Evolutionary conservation across 2,113 vertebrate species (phyloP), one percentile per base, ranked within the genome.

Genomic region (Sylvilagus bachmani): DNA sequence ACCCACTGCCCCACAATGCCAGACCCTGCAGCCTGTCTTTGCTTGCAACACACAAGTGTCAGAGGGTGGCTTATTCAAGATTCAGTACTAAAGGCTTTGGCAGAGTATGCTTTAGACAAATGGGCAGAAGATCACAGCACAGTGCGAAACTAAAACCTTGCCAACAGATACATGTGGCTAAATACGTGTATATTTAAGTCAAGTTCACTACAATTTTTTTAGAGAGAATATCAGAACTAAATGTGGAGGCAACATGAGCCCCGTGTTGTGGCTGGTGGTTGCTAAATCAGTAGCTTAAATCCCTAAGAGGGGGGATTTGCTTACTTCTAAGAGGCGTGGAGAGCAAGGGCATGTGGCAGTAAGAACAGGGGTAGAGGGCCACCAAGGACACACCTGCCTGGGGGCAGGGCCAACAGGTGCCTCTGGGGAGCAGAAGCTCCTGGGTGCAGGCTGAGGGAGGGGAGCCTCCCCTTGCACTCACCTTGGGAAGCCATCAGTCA

Each of bases 331-430:
- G 24, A 24, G 31, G 5, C 24, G 27, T 29, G 58, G 13, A 31
- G 12, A 38, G 27, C 3, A 21, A 61, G 85, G 83, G 2, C 7
- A 75, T 0, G 5, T 24, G 10, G 49, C 19, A 19, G 58, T 2
- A 27, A 75, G 3, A 22, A n/a, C 6, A 58, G 55, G 58, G 13
- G 10, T 1, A 44, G 1, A 44, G 1, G 14, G 5, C 6, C 24
- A 6, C 3, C 38, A 9, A 51, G 17, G n/a, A 67, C 49, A 66
- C 25, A 36, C 31, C 19, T 3, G 10, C 27, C 58, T 5, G 19
- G 36, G 62, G 51, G 49, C 17, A 27, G 74, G 74, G 49, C 16
- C 10, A 1, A 25, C 5, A 75, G 55, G 51, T 22, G n/a, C n/a
- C 10, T 13, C n/a, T 1, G 13, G 31, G 44, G 4, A 25, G 69